Evolutionary conservation across 2,113 vertebrate species (phyloP), one percentile per base, ranked within the genome.

Genomic region (Stomatorhinus ivindoensis): DNA sequence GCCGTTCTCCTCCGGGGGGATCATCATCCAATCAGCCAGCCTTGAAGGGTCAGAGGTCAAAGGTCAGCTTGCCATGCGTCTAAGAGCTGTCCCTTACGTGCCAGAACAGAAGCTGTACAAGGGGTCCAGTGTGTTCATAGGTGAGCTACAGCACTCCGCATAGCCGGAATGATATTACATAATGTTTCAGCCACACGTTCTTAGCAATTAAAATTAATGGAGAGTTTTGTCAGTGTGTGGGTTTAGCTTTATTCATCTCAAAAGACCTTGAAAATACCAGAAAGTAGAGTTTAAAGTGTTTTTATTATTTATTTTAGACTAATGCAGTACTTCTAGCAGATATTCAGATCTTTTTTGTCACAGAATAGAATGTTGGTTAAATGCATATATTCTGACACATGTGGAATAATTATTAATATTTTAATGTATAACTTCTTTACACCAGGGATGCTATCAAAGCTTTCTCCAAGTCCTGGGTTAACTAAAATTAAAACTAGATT

Each of bases 21-120:
- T n/a, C 87, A 88, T n/a, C 58, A 65, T 42, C 87, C 58, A 88
- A 58, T 88, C 87, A 69, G 51, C 87, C 55, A 46, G 58, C 42
- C 51, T 69, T 21, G 44, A 61, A 47, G 87, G 87, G 55, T 80
- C 65, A 55, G 35, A 42, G 88, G 69, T 83, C 73, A 83, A 46
- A 51, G 88, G 69, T 88, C 17, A 21, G 3, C 87, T 44, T 73
- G 15, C 61, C 87, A n/a, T 69, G 58, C 87, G n/a, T 87, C 55
- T 61, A 88, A 88, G 73, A 88, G n/a, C 87, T 47, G 31, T 42
- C 31, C 31, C n/a, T 76, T 73, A 31, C 46, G 39, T 42, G 17
- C 48, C 51, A 55, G 48, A 48, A n/a, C 44, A 88, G 87, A 44
- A 86, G 48, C n/a, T 9, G n/a, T 27, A 88, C 55, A n/a, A 46